Conservation (phyloP, 2,113 vertebrate genomes). For the Pseudorasbora parva region DNA sequence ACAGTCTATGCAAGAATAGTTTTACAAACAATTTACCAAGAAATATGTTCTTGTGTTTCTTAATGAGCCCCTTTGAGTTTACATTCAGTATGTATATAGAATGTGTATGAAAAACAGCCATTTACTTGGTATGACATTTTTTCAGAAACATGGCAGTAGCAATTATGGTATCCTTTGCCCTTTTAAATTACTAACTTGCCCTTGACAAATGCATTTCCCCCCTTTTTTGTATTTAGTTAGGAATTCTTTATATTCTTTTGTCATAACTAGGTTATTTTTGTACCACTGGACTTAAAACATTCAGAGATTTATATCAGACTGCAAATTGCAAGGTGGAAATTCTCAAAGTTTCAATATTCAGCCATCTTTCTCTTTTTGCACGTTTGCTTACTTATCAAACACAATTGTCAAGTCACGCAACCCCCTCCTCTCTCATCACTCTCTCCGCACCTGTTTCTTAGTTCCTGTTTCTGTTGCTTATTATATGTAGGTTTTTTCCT, state of each 20-base stretch:
- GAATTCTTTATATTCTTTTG: slow-evolving; percentile 11
- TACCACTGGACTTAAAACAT: not conserved
- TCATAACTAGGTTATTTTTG: slow-evolving; percentile 22
- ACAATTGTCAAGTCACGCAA: not conserved
- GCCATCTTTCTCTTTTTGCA: not conserved
- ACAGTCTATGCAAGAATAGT: not conserved
- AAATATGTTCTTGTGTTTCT: not conserved
- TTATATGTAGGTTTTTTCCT: slow-evolving; percentile 65
- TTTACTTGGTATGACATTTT: not conserved
- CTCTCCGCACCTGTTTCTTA: slow-evolving; percentile 57
- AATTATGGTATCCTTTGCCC: not conserved
- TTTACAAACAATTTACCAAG: not conserved
- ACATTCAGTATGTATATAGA: slow-evolving; percentile 6
- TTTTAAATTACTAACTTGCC: not conserved
- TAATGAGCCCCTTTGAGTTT: not conserved
- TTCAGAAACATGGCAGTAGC: not conserved
- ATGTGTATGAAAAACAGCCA: slow-evolving; percentile 4
- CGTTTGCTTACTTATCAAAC: not conserved
- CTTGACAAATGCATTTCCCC: not conserved
- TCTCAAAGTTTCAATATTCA: not conserved
- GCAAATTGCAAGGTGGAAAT: slow-evolving; percentile 7
- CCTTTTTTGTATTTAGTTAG: not conserved
- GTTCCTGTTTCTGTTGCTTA: slow-evolving; percentile 55
- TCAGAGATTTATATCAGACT: not conserved
- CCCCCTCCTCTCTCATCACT: slow-evolving; percentile 34